phyloP scores from a whole-genome alignment of 2,113 vertebrate species.

The Syrmaticus mikado region DNA sequence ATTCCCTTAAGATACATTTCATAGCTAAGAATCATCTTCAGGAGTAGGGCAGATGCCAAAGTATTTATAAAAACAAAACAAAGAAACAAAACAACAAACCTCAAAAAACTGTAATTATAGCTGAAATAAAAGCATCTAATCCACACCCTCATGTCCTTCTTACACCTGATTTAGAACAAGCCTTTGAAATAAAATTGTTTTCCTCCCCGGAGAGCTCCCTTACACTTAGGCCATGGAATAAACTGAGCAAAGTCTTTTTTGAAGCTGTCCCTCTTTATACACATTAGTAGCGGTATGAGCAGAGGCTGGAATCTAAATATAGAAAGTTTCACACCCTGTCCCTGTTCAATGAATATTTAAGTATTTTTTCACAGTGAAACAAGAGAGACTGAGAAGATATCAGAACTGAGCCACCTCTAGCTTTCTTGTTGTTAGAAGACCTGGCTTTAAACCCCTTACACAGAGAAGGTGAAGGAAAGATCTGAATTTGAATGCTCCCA shows the following conservation, averaged over 20 bases:
- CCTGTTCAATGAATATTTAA: conserved; percentile 33
- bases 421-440: not conserved
- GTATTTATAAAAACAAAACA: not conserved
- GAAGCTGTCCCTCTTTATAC: not conserved
- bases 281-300: not conserved
- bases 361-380: not conserved
- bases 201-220: not conserved
- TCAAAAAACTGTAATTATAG: not conserved
- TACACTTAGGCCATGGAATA: not conserved
- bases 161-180: not conserved
- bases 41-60: not conserved
- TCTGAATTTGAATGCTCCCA: not conserved
- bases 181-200: not conserved
- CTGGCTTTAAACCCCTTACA: not conserved
- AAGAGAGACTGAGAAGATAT: not conserved
- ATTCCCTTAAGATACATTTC: not conserved
- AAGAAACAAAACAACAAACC: not conserved
- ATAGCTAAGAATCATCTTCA: not conserved
- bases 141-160: not conserved
- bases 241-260: not conserved
- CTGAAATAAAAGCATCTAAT: not conserved
- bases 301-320: conserved; percentile 1
- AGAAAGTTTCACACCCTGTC: not conserved
- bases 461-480: not conserved
- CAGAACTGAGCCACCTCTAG: not conserved